Evolutionary conservation across 2,113 vertebrate genomes (phyloP).

Genomic region (Mus musculus): GRCm39 chr17:43900501-43901000

Average conservation of each 20-base stretch:
- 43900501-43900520: neutral
- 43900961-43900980: neutral
- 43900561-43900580: neutral
- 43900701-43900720: neutral
- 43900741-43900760: neutral
- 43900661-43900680: neutral
- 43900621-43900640: neutral
- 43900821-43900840: neutral
- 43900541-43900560: neutral
- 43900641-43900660: neutral
- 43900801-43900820: neutral
- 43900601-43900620: neutral
- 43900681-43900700: neutral
- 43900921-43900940: neutral
- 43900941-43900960: neutral
- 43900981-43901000: neutral
- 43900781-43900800: neutral
- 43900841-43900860: slow-evolving; percentile 44
- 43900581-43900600: neutral
- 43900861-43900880: neutral
- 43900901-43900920: neutral
- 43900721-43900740: neutral
- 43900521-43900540: neutral
- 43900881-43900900: neutral
- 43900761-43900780: neutral